Conservation (phyloP, 2,797 vertebrate species). For the Diplodus sargus region DNA sequence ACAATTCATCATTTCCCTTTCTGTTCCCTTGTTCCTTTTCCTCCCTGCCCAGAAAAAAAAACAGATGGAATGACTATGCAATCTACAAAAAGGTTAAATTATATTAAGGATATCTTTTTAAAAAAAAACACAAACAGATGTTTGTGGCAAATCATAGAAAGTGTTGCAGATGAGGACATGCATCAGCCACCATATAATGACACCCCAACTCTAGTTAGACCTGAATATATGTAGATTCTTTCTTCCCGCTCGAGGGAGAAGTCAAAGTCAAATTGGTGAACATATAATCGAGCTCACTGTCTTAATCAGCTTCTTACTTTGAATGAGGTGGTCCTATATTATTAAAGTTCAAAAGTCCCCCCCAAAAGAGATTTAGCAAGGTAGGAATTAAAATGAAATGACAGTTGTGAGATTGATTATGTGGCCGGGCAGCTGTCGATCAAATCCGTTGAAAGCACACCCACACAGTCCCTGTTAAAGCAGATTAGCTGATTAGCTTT, state of each 20-base stretch:
- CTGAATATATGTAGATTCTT: background rate
- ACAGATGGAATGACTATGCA: background rate
- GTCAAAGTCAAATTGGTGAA: slow-evolving; percentile 15
- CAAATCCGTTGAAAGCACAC: slow-evolving; percentile 25
- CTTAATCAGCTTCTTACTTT: background rate
- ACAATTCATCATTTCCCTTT: too few species aligned
- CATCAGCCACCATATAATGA: background rate
- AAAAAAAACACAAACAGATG: background rate
- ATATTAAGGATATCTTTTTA: background rate
- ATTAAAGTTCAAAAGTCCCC: background rate
- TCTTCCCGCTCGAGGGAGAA: background rate
- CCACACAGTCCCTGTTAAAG: background rate
- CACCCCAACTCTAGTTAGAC: background rate
- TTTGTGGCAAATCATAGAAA: background rate
- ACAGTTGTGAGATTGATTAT: slow-evolving; percentile 4
- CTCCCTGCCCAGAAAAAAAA: too few species aligned
- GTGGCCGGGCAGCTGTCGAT: slow-evolving; percentile 11
- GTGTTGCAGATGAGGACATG: background rate
- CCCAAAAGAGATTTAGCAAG: slow-evolving; percentile 7
- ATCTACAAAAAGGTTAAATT: background rate
- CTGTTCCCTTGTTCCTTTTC: too few species aligned
- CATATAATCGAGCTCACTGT: background rate
- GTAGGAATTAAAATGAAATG: slow-evolving; percentile 8
- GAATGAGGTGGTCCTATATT: background rate
- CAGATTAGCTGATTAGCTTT: slow-evolving; percentile 18